Conservation (phyloP, 53 echinoderm and acorn worm species). For the Holothuria scabra region DNA sequence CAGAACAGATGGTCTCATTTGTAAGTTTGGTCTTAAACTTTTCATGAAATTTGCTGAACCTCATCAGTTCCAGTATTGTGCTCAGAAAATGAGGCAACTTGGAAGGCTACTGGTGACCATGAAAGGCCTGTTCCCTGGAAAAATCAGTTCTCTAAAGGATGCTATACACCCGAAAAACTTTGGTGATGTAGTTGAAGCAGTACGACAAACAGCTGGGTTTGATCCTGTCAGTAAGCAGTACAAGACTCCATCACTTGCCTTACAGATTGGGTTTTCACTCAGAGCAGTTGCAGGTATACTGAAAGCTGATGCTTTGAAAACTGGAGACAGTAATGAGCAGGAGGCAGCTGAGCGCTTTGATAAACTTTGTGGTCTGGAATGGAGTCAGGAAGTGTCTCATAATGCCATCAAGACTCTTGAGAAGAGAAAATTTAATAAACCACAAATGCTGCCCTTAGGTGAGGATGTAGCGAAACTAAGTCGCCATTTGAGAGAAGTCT, state of each 20-base stretch:
- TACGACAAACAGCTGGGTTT: constrained; percentile 56
- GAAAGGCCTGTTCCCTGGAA: not conserved
- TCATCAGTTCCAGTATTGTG: constrained; percentile 53
- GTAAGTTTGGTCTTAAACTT: constrained; percentile 52
- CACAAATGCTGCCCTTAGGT: constrained; percentile 37
- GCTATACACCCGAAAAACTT: constrained; percentile 59
- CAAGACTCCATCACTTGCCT: constrained; percentile 55
- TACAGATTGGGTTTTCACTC: constrained; percentile 55
- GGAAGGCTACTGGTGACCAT: constrained; percentile 42
- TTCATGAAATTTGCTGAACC: constrained; percentile 13
- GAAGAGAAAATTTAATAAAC: constrained; percentile 50
- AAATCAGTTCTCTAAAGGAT: constrained; percentile 49
- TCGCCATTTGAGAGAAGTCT: constrained; percentile 6
- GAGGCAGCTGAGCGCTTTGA: constrained; percentile 31
- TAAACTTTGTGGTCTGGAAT: constrained; percentile 49
- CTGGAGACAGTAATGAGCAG: constrained; percentile 4
- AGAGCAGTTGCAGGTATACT: constrained; percentile 49
- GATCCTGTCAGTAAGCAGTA: constrained; percentile 34
- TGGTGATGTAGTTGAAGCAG: constrained; percentile 61
- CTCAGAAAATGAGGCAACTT: constrained; percentile 73
- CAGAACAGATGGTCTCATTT: constrained; percentile 69
- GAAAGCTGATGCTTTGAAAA: constrained; percentile 46
- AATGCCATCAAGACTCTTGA: constrained; percentile 36
- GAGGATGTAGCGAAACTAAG: constrained; percentile 31
- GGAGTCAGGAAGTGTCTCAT: constrained; percentile 40